Conservation (phyloP, 1,140 invertebrate species). For the Sitobion miscanthi region DNA sequence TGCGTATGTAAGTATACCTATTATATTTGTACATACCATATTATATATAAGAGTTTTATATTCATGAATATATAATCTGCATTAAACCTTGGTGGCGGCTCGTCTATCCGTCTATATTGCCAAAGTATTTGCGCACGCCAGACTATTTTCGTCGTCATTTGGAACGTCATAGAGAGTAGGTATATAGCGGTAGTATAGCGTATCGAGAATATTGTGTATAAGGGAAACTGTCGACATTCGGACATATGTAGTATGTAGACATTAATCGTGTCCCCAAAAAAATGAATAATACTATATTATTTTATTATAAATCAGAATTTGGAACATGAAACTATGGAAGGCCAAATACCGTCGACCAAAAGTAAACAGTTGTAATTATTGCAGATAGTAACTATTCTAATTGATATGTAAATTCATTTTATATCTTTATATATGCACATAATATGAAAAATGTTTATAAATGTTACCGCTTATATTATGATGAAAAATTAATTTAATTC, state of each 20-base stretch:
- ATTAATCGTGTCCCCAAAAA: neutral
- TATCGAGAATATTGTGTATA: conserved; percentile 24
- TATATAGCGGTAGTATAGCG: neutral
- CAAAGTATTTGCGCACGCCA: conserved; percentile 56
- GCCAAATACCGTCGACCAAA: neutral
- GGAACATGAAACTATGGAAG: neutral
- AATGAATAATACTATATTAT: neutral
- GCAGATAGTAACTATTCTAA: neutral
- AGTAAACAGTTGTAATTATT: neutral
- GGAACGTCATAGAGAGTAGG: conserved; percentile 44
- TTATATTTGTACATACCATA: neutral
- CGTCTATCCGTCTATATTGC: conserved; percentile 51
- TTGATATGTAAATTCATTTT: neutral
- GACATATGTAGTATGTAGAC: neutral
- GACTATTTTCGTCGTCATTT: conserved; percentile 56
- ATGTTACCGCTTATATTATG: neutral
- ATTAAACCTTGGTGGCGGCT: conserved; percentile 49
- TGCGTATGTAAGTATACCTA: neutral
- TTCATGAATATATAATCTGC: conserved; percentile 31
- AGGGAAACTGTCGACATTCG: neutral
- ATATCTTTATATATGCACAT: neutral
- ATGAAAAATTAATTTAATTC: neutral
- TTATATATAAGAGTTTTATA: conserved; percentile 6
- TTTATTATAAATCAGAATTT: neutral
- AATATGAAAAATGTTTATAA: neutral